phyloP scores from a whole-genome alignment of 2,888 invertebrate genomes.

The Mellilla xanthometata region DNA sequence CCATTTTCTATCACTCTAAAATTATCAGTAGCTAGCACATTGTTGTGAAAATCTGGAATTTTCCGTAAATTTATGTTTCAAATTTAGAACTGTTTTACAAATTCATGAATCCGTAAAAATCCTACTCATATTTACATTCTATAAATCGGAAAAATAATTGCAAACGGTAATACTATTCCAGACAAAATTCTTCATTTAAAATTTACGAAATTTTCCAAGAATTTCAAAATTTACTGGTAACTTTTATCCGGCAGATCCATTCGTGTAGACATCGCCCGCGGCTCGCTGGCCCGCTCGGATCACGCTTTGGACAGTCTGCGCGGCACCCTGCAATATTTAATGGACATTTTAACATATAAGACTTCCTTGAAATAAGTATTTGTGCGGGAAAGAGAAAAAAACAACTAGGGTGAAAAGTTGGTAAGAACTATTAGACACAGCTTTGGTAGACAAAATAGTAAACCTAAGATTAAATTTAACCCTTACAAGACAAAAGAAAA shows the following conservation, averaged over 20 bases:
- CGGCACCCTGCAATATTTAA: conserved; percentile 84
- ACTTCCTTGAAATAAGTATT: neutral
- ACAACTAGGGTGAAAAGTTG: neutral
- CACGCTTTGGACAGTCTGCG: conserved; percentile 86
- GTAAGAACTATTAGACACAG: no score
- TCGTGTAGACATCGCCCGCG: conserved; percentile 73
- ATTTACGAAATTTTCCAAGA: conserved; percentile 1
- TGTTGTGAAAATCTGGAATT: neutral
- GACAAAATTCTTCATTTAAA: no score
- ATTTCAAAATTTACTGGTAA: neutral
- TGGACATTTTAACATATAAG: no score
- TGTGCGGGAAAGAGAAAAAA: neutral
- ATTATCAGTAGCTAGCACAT: no score
- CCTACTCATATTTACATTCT: no score
- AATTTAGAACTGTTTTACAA: no score
- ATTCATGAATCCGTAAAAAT: no score
- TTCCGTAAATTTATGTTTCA: conserved; percentile 4
- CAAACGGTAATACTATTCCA: no score
- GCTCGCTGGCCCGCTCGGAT: conserved; percentile 81
- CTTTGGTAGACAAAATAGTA: no score
- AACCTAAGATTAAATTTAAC: no score
- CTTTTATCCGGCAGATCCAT: conserved; percentile 66
- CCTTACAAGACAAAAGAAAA: no score
- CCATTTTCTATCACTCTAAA: conserved; percentile 3
- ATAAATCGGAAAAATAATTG: no score